phyloP scores from a whole-genome alignment of 1,140 invertebrate species.

The Cataglyphis hispanica region DNA sequence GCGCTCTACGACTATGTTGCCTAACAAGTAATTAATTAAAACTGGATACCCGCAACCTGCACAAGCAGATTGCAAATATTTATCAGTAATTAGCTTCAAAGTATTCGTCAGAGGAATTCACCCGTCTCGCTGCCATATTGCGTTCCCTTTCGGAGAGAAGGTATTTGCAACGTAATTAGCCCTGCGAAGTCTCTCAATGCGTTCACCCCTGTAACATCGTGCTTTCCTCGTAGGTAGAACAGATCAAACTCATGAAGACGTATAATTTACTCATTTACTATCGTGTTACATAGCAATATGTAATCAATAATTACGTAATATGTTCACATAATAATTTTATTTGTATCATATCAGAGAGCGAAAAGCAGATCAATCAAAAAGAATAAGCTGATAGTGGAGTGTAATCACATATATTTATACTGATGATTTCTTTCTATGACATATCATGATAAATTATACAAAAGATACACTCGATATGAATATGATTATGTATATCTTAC shows the following conservation, averaged over 20 bases:
- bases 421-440: background rate
- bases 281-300: conserved; percentile 18
- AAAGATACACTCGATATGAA: background rate
- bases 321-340: background rate
- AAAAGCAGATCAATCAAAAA: background rate
- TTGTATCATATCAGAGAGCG: background rate
- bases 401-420: background rate
- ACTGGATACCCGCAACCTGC: conserved; percentile 51
- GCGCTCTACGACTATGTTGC: background rate
- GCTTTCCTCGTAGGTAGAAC: background rate
- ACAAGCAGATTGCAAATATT: conserved; percentile 60
- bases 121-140: conserved; percentile 45
- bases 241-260: conserved; percentile 17
- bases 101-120: conserved; percentile 56
- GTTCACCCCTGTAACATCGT: conserved; percentile 28
- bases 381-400: background rate
- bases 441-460: background rate
- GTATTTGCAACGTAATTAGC: conserved; percentile 60
- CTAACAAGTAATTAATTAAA: conserved; percentile 62
- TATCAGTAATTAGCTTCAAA: conserved; percentile 64
- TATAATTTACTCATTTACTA: conserved; percentile 33
- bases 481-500: too few species aligned
- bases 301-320: conserved; percentile 27
- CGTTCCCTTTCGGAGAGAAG: conserved; percentile 47
- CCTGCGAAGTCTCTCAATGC: conserved; percentile 53